These are phyloP conservation scores for Samia ricini DNA, from an alignment of 1,140 invertebrate species.

Conservation along the genomic window DNA sequence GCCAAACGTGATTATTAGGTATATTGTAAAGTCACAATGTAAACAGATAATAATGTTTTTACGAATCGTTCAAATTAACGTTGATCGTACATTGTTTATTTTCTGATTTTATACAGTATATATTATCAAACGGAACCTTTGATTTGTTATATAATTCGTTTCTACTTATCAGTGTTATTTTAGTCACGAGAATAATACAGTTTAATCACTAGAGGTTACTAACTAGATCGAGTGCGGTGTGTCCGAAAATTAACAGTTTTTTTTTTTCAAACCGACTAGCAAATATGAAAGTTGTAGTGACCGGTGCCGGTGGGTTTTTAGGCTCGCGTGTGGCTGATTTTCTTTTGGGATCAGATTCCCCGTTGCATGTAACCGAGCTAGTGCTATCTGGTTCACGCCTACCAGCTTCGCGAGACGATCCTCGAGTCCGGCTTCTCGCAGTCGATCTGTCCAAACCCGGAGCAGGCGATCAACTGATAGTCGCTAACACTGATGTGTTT, in stretches of 20 bases:
- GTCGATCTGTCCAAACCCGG: conserved; percentile 32
- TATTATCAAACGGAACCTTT: conserved; percentile 1
- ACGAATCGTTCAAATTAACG: neutral
- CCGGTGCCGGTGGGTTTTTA: conserved; percentile 57
- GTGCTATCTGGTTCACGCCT: conserved; percentile 32
- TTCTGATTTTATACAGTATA: neutral
- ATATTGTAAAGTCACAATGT: too few relatives aligned
- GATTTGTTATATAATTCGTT: neutral
- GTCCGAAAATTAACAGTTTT: neutral
- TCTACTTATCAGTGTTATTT: neutral
- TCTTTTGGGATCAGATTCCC: conserved; percentile 31
- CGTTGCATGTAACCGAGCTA: conserved; percentile 34
- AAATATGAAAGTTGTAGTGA: conserved; percentile 57
- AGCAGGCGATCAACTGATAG: conserved; percentile 31
- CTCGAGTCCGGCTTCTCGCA: conserved; percentile 29
- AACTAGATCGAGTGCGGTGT: neutral
- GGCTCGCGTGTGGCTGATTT: conserved; percentile 41
- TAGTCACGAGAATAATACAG: neutral
- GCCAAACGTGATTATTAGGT: too few relatives aligned
- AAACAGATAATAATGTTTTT: neutral
- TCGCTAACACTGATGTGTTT: conserved; percentile 30
- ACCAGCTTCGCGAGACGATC: conserved; percentile 25
- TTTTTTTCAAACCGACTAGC: neutral
- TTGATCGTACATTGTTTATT: neutral
- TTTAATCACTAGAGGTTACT: neutral